Evolutionary conservation across 2,797 vertebrate species (phyloP).

Genomic region (Halcyon badia): DNA sequence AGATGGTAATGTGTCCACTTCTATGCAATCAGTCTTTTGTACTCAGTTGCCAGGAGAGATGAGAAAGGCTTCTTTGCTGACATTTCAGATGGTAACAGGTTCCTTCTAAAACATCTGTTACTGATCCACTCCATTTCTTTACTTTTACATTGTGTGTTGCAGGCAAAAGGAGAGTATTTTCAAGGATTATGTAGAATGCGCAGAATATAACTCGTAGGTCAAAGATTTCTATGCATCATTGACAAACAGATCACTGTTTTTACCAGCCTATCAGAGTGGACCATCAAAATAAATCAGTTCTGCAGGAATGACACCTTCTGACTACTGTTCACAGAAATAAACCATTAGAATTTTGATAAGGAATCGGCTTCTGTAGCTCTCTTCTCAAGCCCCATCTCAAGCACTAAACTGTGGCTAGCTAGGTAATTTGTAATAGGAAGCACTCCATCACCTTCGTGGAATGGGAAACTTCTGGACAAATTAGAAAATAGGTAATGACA

Average conservation of each 20-base stretch:
- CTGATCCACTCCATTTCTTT: background rate
- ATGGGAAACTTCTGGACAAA: too few relatives aligned
- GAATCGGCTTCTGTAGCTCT: too few relatives aligned
- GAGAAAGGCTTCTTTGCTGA: background rate
- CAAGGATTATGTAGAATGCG: background rate
- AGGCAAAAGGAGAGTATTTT: background rate
- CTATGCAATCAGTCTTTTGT: background rate
- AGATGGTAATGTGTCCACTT: background rate
- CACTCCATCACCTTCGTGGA: too few relatives aligned
- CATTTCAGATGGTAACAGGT: background rate
- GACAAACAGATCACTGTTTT: background rate
- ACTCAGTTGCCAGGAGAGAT: background rate
- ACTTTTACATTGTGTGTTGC: background rate
- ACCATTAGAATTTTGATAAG: too few relatives aligned
- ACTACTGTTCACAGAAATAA: too few relatives aligned
- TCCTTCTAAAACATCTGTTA: background rate
- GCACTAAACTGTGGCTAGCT: too few relatives aligned
- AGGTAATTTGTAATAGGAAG: too few relatives aligned
- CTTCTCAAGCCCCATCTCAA: too few relatives aligned
- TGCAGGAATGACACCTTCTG: too few relatives aligned
- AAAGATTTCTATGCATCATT: background rate
- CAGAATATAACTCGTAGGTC: background rate
- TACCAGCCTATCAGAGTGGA: background rate
- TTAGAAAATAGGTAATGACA: too few relatives aligned
- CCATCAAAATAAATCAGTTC: too few relatives aligned